Evolutionary conservation across 2,888 invertebrate species (phyloP).

Genomic region (Exephanes ischioxanthus): DNA sequence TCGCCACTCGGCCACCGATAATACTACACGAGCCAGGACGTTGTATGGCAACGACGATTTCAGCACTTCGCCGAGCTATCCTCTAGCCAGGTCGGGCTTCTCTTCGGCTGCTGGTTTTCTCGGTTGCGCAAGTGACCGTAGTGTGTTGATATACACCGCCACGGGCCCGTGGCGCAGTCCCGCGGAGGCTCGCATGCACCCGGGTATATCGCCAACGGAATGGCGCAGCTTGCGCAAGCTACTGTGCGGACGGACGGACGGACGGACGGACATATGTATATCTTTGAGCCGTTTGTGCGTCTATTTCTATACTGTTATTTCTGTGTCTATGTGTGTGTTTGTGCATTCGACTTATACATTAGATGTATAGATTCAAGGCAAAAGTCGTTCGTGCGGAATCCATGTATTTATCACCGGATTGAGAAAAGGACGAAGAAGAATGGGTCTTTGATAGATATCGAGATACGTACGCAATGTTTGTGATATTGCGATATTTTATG

Average conservation of each 20-base stretch:
- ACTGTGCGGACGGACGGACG: not conserved
- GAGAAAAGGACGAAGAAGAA: constrained; percentile 41
- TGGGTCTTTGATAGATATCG: constrained; percentile 35
- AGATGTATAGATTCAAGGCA: constrained; percentile 53
- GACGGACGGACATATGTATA: constrained; percentile 11
- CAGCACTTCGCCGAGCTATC: constrained; percentile 29
- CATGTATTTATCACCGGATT: constrained; percentile 45
- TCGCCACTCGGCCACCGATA: constrained; percentile 21
- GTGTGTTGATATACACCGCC: constrained; percentile 29
- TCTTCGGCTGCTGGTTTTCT: constrained; percentile 52
- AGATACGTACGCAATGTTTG: constrained; percentile 36
- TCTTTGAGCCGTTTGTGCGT: constrained; percentile 35
- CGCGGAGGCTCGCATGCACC: constrained; percentile 53
- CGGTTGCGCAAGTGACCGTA: constrained; percentile 52
- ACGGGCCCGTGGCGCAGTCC: constrained; percentile 12
- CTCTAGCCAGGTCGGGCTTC: constrained; percentile 15
- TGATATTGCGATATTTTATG: not conserved
- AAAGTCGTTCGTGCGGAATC: constrained; percentile 61
- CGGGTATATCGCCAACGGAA: constrained; percentile 60
- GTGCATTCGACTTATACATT: not conserved
- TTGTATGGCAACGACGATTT: constrained; percentile 39
- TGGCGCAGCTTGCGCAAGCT: constrained; percentile 53
- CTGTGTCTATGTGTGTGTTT: constrained; percentile 12
- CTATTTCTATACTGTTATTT: not conserved
- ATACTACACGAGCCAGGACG: constrained; percentile 2